phyloP scores from a whole-genome alignment of 1,140 invertebrate species.

The Cydia fagiglandana region DNA sequence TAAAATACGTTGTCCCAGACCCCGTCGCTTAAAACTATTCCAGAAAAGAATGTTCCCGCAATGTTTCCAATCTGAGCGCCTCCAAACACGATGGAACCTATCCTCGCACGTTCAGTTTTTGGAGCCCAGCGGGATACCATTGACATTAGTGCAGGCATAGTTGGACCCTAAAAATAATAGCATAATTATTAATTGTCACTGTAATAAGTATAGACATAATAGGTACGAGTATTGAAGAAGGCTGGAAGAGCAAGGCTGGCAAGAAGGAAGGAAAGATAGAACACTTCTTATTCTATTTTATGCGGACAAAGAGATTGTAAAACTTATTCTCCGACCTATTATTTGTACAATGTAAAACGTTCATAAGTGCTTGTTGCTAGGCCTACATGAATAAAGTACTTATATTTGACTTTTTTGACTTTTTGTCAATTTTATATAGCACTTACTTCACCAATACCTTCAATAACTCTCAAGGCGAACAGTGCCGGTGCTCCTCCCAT shows the following conservation, averaged over 20 bases:
- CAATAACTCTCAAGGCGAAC: constrained; percentile 82
- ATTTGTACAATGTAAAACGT: no score
- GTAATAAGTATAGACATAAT: not conserved
- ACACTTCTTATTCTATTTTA: no score
- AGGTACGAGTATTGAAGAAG: no score
- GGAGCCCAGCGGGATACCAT: constrained; percentile 88
- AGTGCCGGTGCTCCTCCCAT: constrained; percentile 80
- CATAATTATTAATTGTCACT: no score
- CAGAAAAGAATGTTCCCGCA: constrained; percentile 85
- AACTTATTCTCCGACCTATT: not conserved
- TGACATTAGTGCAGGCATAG: constrained; percentile 87
- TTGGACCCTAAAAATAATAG: constrained; percentile 82
- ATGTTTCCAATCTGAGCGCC: constrained; percentile 87
- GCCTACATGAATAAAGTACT: no score
- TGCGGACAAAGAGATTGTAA: no score
- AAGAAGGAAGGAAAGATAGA: no score
- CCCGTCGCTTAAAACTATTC: constrained; percentile 83
- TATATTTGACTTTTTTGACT: no score
- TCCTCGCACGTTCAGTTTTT: constrained; percentile 83
- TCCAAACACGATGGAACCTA: constrained; percentile 86
- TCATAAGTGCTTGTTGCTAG: no score
- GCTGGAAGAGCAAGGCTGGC: no score
- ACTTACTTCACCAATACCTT: constrained; percentile 83
- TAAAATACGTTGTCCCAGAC: constrained; percentile 91
- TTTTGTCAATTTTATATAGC: not conserved